Percentiles rank a stretch among this genome's conserved stretches.
Conservation (phyloP, 2,797 vertebrate genomes). For the Chromis chromis region DNA sequence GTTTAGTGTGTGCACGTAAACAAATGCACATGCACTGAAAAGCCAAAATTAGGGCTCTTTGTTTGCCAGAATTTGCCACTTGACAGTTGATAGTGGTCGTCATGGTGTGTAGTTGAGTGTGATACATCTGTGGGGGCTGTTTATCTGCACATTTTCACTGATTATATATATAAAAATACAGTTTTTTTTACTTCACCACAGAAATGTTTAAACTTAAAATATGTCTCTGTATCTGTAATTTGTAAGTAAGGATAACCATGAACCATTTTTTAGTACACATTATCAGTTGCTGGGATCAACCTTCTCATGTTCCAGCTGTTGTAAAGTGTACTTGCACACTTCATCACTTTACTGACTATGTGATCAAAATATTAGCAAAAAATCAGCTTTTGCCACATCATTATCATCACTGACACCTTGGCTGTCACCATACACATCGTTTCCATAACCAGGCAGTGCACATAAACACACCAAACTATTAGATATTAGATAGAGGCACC, state of each 20-base stretch:
- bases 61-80: conserved; percentile 10
- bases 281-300: no score
- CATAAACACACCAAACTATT: conserved; percentile 15
- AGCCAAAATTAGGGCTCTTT: conserved; percentile 12
- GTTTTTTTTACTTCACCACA: no score
- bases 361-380: conserved; percentile 20
- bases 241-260: no score
- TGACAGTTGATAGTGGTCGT: conserved; percentile 7
- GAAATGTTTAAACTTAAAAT: no score
- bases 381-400: conserved; percentile 17
- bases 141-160: no score
- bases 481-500: conserved; percentile 8
- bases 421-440: conserved; percentile 5
- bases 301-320: conserved; percentile 6
- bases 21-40: conserved; percentile 24
- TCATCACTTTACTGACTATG: not conserved
- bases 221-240: no score
- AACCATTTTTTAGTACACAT: no score
- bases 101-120: not conserved
- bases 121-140: no score
- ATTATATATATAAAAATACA: no score
- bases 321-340: not conserved
- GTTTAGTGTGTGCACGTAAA: not conserved
- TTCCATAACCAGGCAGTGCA: conserved; percentile 5
- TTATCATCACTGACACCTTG: conserved; percentile 21